Evolutionary conservation across 2,113 vertebrate species (phyloP), one percentile per base, ranked within the genome.

Genomic region (Neogobius melanostomus): DNA sequence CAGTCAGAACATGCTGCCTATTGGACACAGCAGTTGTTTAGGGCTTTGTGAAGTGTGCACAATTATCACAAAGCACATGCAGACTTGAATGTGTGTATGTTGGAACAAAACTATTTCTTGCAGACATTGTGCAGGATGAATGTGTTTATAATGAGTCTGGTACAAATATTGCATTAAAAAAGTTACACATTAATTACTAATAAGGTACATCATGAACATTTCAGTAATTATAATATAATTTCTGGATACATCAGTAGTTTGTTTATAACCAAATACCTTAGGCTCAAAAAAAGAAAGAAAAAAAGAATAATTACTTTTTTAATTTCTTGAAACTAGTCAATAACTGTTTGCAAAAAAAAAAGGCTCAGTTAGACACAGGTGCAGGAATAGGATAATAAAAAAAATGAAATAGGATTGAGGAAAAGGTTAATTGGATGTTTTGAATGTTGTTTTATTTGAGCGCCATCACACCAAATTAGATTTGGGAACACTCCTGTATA

Each of bases 31-130:
- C 57, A 57, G 64, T 69, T 74, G 77, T 61, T 79, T 45, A 60
- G 45, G 50, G 74, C 77, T 83, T 84, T 85, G 67, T 76, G 68
- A 81, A 83, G 75, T 78, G 69, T 73, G 68, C 68, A 44, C 64
- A 60, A 52, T 56, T 66, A 54, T 66, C 6, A 7, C 16, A 56
- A 70, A 71, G 69, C 65, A 74, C 49, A 62, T 54, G 44, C 65
- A 60, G 75, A 75, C 28, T 53, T 17, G 2, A 17, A 8, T 43
- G 7, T 61, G 36, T 62, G 49, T 17, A 21, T 0, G 0, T 79
- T 16, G 45, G 59, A 47, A 65, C 64, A 62, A 44, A 16, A 45
- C 36, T 11, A 48, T 71, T 54, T 44, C 62, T 12, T 60, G 64
- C 7, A 46, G 44, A 8, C n/a, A 61, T 61, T 61, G 44, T 61